Conservation (phyloP, 2,888 invertebrate genomes). For the Alcis repandata region DNA sequence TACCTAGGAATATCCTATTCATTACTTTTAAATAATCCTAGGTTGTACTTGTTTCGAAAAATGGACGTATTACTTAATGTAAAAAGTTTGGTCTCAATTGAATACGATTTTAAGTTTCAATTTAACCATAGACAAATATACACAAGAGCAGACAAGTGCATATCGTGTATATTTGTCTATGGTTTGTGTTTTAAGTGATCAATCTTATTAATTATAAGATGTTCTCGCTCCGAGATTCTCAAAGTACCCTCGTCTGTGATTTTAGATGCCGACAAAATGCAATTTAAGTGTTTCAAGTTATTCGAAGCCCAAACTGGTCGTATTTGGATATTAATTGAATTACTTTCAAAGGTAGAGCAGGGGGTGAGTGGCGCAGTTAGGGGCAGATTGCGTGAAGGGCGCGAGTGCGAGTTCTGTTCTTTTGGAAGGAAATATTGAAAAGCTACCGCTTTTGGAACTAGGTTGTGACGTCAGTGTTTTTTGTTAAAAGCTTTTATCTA, state of each 20-base stretch:
- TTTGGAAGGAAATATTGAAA: not conserved
- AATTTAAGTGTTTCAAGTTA: slow-evolving; percentile 35
- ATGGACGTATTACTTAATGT: too few relatives aligned
- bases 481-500: too few relatives aligned
- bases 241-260: slow-evolving; percentile 14
- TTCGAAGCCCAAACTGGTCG: slow-evolving; percentile 26
- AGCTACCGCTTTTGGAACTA: not conserved
- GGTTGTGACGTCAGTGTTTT: too few relatives aligned
- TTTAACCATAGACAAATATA: too few relatives aligned
- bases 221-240: not conserved
- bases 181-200: too few relatives aligned
- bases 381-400: not conserved
- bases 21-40: too few relatives aligned
- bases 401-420: not conserved
- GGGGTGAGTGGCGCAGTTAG: slow-evolving; percentile 1
- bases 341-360: slow-evolving; percentile 18
- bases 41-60: too few relatives aligned
- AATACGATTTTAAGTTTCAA: too few relatives aligned
- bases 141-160: too few relatives aligned
- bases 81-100: too few relatives aligned
- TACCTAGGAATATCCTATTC: too few relatives aligned
- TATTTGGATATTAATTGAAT: slow-evolving; percentile 32
- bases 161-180: too few relatives aligned
- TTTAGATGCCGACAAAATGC: slow-evolving; percentile 31
- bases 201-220: not conserved